Conservation (phyloP, 2,888 invertebrate genomes). For the Apotomis turbidana region DNA sequence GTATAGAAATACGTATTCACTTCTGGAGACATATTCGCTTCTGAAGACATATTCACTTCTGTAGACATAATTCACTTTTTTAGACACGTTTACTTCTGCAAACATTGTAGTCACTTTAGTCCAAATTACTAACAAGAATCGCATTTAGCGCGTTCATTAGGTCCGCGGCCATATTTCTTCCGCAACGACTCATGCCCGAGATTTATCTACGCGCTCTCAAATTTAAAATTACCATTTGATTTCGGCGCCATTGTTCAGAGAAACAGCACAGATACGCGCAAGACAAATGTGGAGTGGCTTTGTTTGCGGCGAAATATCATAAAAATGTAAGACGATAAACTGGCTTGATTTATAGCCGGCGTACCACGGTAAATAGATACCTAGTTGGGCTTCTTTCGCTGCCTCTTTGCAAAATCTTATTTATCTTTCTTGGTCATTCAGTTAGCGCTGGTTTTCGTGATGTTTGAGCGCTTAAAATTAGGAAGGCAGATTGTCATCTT, state of each 20-base stretch:
- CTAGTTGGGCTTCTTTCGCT: slow-evolving; percentile 15
- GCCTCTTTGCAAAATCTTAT: slow-evolving; percentile 10
- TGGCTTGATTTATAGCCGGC: slow-evolving; percentile 61
- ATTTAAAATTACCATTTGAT: slow-evolving; percentile 75
- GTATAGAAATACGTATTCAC: too few species aligned
- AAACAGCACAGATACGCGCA: slow-evolving; percentile 65
- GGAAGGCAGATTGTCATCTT: too few species aligned
- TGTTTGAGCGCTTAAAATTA: too few species aligned
- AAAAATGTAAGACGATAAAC: slow-evolving; percentile 72
- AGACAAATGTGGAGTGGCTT: slow-evolving; percentile 71
- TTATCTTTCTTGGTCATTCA: background rate
- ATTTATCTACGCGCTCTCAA: slow-evolving; percentile 49
- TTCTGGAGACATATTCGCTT: too few species aligned
- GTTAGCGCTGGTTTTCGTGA: background rate
- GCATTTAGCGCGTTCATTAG: slow-evolving; percentile 38
- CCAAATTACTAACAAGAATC: slow-evolving; percentile 12
- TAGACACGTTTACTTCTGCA: background rate
- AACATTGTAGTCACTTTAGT: background rate
- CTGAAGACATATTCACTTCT: too few species aligned
- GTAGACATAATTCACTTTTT: too few species aligned
- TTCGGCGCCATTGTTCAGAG: slow-evolving; percentile 63
- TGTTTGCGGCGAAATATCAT: slow-evolving; percentile 71
- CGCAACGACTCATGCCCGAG: slow-evolving; percentile 34
- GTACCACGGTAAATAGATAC: slow-evolving; percentile 38
- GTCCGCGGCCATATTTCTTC: slow-evolving; percentile 26